Percentiles rank a stretch among this genome's conserved stretches.
These are phyloP conservation scores for Neodiprion lecontei DNA, from an alignment of 1,140 invertebrate genomes.

Conservation along the genomic window DNA sequence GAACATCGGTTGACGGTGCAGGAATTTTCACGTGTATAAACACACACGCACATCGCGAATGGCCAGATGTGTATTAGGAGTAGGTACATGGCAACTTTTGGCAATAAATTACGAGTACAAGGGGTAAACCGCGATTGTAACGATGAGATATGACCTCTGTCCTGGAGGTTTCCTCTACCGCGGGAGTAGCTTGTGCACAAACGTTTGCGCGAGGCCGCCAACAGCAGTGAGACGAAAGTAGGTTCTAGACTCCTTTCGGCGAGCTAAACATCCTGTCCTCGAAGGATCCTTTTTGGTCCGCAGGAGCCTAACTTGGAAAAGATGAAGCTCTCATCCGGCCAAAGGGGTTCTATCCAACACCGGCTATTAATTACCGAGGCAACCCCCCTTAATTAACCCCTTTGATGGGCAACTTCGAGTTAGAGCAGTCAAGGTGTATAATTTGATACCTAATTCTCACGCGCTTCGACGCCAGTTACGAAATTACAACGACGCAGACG, in stretches of 20 bases:
- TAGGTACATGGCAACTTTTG: neutral
- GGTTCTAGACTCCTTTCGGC: neutral
- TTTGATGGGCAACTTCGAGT: neutral
- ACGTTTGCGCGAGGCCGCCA: neutral
- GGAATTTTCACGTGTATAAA: too few relatives aligned
- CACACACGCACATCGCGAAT: too few relatives aligned
- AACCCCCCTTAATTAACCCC: slow-evolving; percentile 2
- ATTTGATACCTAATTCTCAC: neutral
- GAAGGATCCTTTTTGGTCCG: neutral
- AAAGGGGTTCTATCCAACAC: neutral
- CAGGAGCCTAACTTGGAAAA: neutral
- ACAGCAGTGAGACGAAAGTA: neutral
- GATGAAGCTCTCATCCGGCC: neutral
- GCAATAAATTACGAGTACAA: neutral
- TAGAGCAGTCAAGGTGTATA: neutral
- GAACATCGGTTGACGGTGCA: too few relatives aligned
- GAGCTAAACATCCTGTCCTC: neutral
- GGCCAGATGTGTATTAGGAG: too few relatives aligned
- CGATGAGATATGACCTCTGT: neutral
- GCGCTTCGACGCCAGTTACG: too few relatives aligned
- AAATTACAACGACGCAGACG: too few relatives aligned
- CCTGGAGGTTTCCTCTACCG: neutral
- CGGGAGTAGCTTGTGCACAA: neutral
- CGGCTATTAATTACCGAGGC: neutral
- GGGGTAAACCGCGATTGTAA: neutral